A percentile compares a stretch with the other conserved stretches of the same genome.
Evolutionary conservation across 2,888 invertebrate species (phyloP).

Genomic region (Pyrochroa serraticornis): DNA sequence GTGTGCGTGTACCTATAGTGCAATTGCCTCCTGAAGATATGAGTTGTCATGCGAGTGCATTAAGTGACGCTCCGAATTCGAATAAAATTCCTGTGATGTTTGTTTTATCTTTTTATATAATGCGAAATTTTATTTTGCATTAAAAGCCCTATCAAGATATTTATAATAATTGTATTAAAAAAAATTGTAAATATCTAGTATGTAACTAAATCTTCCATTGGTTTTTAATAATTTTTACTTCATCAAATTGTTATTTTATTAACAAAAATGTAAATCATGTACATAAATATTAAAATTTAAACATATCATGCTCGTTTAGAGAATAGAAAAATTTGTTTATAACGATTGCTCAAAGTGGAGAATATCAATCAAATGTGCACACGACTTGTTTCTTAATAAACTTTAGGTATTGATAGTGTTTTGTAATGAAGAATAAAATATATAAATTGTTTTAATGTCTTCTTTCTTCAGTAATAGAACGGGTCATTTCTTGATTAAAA

Average conservation of each 20-base stretch:
- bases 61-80: slow-evolving; percentile 62
- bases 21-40: slow-evolving; percentile 80
- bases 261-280: slow-evolving; percentile 33
- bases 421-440: slow-evolving; percentile 37
- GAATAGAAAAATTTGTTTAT: slow-evolving; percentile 22
- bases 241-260: slow-evolving; percentile 25
- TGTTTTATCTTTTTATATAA: slow-evolving; percentile 24
- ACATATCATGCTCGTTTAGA: slow-evolving; percentile 38
- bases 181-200: slow-evolving; percentile 4
- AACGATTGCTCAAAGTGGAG: slow-evolving; percentile 37
- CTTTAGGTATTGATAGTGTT: slow-evolving; percentile 33
- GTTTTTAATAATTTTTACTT: slow-evolving; percentile 18
- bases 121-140: slow-evolving; percentile 3
- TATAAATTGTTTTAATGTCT: slow-evolving; percentile 29
- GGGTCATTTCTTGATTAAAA: too few species aligned
- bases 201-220: slow-evolving; percentile 29
- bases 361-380: slow-evolving; percentile 38
- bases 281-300: slow-evolving; percentile 32
- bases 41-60: slow-evolving; percentile 84
- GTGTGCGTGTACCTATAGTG: slow-evolving; percentile 70
- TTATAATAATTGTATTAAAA: slow-evolving; percentile 11
- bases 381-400: slow-evolving; percentile 31
- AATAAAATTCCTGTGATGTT: slow-evolving; percentile 37
- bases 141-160: not conserved
- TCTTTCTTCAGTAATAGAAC: not conserved